Conservation (phyloP, 2,888 invertebrate species). For the Leptopilina myrica region DNA sequence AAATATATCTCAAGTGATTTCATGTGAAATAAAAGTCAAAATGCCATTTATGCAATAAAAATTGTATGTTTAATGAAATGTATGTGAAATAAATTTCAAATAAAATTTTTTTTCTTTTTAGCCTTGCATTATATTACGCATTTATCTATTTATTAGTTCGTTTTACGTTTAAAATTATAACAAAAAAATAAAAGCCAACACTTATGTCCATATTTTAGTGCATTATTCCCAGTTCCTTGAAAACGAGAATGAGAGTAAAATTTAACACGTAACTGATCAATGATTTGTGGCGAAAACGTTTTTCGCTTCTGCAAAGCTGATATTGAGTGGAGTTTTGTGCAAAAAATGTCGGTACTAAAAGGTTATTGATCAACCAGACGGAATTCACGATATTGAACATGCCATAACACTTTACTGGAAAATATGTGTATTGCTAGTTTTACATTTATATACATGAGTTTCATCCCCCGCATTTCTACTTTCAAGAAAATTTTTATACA, state of each 20-base stretch:
- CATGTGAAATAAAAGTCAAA: too few relatives aligned
- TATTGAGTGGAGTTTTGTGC: slow-evolving; percentile 25
- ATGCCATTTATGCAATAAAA: too few relatives aligned
- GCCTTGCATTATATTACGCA: neutral
- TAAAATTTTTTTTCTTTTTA: neutral
- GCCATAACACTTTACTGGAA: slow-evolving; percentile 25
- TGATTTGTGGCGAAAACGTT: slow-evolving; percentile 32
- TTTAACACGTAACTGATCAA: slow-evolving; percentile 28
- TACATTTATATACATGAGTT: slow-evolving; percentile 8
- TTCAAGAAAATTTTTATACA: neutral
- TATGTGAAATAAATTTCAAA: too few relatives aligned
- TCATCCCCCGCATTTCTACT: slow-evolving; percentile 7
- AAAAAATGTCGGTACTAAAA: slow-evolving; percentile 32
- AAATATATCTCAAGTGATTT: too few relatives aligned
- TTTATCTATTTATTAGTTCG: neutral
- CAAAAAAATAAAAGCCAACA: neutral
- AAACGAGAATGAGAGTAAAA: slow-evolving; percentile 34
- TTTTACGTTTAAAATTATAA: neutral
- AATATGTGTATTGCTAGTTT: slow-evolving; percentile 15
- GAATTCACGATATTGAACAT: slow-evolving; percentile 40
- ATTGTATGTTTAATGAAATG: too few relatives aligned
- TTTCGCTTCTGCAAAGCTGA: slow-evolving; percentile 17
- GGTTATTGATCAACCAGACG: slow-evolving; percentile 36
- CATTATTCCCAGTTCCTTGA: slow-evolving; percentile 3
- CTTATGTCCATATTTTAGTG: neutral